Conservation (phyloP, 2,113 vertebrate species). For the Cyanoliseus patagonus region DNA sequence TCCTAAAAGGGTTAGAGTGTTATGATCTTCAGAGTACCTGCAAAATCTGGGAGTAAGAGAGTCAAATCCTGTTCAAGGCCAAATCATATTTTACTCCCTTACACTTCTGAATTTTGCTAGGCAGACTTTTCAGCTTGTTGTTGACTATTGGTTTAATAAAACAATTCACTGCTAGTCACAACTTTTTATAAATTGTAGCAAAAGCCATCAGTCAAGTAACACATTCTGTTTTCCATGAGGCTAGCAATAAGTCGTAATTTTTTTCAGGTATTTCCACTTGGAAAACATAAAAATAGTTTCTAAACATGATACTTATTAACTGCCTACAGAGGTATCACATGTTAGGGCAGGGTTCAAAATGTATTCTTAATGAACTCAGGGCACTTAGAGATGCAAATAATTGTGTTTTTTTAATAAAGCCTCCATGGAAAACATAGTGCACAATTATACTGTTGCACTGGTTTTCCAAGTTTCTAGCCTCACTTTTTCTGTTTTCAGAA, state of each 20-base stretch:
- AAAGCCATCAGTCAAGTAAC: neutral
- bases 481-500: neutral
- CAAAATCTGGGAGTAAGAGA: neutral
- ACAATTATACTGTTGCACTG: neutral
- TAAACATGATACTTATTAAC: neutral
- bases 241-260: neutral
- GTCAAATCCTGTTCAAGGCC: neutral
- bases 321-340: neutral
- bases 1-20: accelerated
- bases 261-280: neutral
- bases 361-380: neutral
- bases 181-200: neutral
- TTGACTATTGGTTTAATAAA: neutral
- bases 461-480: neutral
- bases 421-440: neutral
- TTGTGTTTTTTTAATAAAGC: neutral
- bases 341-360: neutral
- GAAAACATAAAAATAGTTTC: neutral
- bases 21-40: neutral
- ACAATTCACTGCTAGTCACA: neutral
- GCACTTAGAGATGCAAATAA: neutral
- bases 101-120: neutral
- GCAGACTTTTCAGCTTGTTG: neutral
- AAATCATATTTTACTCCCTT: neutral
- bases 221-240: neutral